Evolutionary conservation across 2,113 vertebrate species (phyloP).

Genomic region (Epinephelus moara): DNA sequence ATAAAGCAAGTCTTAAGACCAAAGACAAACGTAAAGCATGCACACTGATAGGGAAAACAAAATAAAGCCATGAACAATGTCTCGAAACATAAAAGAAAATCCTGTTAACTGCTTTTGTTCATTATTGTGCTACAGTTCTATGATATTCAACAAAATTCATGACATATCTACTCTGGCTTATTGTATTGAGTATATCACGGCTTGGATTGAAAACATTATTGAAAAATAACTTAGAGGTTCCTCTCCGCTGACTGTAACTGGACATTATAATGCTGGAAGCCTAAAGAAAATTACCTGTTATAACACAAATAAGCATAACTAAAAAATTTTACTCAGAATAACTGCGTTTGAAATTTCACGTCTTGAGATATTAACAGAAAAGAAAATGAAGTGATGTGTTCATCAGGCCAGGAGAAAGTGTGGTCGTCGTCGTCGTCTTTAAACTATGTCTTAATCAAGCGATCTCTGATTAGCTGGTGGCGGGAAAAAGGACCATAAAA

Average conservation of each 20-base stretch:
- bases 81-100: conserved; percentile 76
- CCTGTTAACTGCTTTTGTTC: conserved; percentile 80
- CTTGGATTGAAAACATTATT: conserved; percentile 77
- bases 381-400: conserved; percentile 73
- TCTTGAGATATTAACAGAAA: conserved; percentile 67
- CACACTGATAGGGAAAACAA: conserved; percentile 72
- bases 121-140: conserved; percentile 85
- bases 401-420: conserved; percentile 87
- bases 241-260: conserved; percentile 86
- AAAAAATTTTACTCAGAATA: conserved; percentile 73
- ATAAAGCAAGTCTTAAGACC: conserved; percentile 79
- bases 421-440: conserved; percentile 80
- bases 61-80: conserved; percentile 82
- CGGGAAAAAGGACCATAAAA: conserved; percentile 32
- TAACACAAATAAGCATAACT: conserved; percentile 86
- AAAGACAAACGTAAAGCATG: conserved; percentile 73
- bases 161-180: conserved; percentile 80
- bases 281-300: conserved; percentile 89
- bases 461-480: conserved; percentile 62
- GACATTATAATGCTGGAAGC: conserved; percentile 89
- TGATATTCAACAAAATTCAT: conserved; percentile 82
- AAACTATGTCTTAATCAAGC: conserved; percentile 74
- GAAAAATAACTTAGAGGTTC: conserved; percentile 86
- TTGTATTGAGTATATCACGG: conserved; percentile 22
- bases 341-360: conserved; percentile 66